Percentiles rank a stretch among this genome's conserved stretches.
phyloP scores from a whole-genome alignment of 1,140 invertebrate genomes.

The Cataglyphis hispanica region DNA sequence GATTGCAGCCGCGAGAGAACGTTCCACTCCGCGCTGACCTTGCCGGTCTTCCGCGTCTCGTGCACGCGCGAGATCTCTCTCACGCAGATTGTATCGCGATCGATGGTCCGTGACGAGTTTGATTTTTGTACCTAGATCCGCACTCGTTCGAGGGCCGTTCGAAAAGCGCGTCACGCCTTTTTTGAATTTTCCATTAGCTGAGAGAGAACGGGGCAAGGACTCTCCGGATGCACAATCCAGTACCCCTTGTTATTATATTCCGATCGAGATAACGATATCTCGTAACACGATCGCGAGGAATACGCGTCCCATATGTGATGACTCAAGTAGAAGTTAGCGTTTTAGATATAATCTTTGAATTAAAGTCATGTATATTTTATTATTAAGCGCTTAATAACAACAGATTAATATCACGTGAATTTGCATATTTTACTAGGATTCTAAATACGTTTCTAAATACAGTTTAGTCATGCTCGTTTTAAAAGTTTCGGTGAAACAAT shows the following conservation, averaged over 20 bases:
- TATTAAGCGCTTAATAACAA: not conserved
- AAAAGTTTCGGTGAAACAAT: not conserved
- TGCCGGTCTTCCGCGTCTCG: slow-evolving; percentile 67
- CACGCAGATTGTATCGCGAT: slow-evolving; percentile 27
- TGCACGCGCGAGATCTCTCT: not conserved
- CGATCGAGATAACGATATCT: slow-evolving; percentile 43
- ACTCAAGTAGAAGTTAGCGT: not conserved
- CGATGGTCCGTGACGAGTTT: slow-evolving; percentile 13
- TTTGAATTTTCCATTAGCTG: slow-evolving; percentile 49
- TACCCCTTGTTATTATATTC: slow-evolving; percentile 27
- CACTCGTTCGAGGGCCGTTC: not conserved
- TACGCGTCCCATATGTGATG: not conserved
- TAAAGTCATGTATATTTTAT: not conserved
- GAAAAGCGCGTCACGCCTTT: not conserved
- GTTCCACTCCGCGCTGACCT: slow-evolving; percentile 51
- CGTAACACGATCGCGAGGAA: not conserved
- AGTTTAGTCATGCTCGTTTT: not conserved
- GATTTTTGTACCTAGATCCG: slow-evolving; percentile 41
- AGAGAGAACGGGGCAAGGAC: slow-evolving; percentile 40
- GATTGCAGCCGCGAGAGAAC: slow-evolving; percentile 37
- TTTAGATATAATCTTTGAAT: slow-evolving; percentile 4
- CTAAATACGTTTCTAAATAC: not conserved
- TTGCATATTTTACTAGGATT: not conserved
- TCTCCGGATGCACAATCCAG: not conserved
- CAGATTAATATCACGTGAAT: not conserved